Evolutionary conservation across 2,888 invertebrate genomes (phyloP), one percentile per base, ranked within the genome.

Genomic region (Nymphalis polychloros): DNA sequence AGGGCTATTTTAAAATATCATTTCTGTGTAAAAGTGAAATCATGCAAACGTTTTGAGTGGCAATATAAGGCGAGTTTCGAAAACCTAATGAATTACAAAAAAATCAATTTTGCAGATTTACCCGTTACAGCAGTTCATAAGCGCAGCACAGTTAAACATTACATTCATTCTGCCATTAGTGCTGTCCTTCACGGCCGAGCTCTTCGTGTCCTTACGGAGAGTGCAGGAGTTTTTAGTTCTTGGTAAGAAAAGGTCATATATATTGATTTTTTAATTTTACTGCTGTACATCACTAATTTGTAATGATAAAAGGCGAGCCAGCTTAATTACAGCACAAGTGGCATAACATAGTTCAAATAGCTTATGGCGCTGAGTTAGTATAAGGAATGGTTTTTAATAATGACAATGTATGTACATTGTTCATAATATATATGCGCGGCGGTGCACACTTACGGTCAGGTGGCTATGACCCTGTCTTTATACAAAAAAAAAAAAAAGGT

Each of bases 121-220:
- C 71, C 91, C 90, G 3, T 75, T 93, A 57, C 90, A 93, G 76
- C 91, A 93, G 74, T 92, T 92, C 73, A 84, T 93, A 79, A 86
- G 75, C 59, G 84, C 90, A 31, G 89, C 87, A 1, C 90, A 92
- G 77, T 80, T 93, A 46, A 92, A 92, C 73, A 82, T 93, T 17
- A 89, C 93, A 3, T 75, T 93, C 67, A 80, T 92, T 20, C 76
- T 93, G 67, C 92, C 93, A 0, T 77, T 94, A 7, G 93, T 94
- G 46, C 79, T 94, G 19, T 87, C 94, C 0, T 94, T 94, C 72
- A 88, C 93, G 8, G 93, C 94, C 0, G 94, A 94, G 72, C 84
- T 94, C 35, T 76, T 93, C 0, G 95, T 93, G 2, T 87, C 93
- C 0, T 70, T 93, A 1, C 77, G 76, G 64, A 82, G 93, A 78